These are phyloP conservation scores for Hemicrepidius hirtus DNA, from an alignment of 2,888 invertebrate species.

Conservation along the genomic window DNA sequence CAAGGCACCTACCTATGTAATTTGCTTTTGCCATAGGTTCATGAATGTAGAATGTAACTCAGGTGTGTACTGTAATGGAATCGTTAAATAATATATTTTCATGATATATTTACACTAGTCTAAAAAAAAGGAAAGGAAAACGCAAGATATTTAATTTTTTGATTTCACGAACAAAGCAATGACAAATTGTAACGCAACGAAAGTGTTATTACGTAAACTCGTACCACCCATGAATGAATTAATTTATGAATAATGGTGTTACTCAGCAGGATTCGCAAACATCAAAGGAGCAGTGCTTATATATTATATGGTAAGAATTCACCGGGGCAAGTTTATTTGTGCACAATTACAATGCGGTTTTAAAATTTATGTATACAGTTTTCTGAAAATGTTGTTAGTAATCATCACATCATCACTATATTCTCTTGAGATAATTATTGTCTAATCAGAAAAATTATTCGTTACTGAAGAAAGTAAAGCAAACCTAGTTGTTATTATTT, in stretches of 20 bases:
- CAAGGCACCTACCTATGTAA: background rate
- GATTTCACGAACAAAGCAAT: background rate
- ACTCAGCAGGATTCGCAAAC: constrained; percentile 1
- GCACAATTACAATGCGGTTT: background rate
- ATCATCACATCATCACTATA: too few species aligned
- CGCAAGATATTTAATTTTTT: background rate
- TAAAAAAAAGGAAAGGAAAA: background rate
- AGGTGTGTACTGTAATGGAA: background rate
- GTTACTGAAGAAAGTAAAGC: too few species aligned
- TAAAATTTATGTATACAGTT: background rate
- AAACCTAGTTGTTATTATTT: too few species aligned
- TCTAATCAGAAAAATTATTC: too few species aligned
- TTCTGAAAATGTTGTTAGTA: too few species aligned
- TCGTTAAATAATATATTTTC: background rate
- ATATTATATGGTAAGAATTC: background rate
- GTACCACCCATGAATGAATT: constrained; percentile 4
- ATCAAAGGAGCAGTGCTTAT: background rate
- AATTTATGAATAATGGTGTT: background rate
- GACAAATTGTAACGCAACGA: constrained; percentile 7
- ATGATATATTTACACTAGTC: background rate
- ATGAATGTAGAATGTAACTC: background rate
- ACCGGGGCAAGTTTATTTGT: background rate
- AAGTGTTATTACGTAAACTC: background rate
- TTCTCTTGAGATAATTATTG: too few species aligned
- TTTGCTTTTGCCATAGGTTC: background rate